Conservation (phyloP, 2,888 invertebrate species). For the Gymnoscelis rufifasciata region DNA sequence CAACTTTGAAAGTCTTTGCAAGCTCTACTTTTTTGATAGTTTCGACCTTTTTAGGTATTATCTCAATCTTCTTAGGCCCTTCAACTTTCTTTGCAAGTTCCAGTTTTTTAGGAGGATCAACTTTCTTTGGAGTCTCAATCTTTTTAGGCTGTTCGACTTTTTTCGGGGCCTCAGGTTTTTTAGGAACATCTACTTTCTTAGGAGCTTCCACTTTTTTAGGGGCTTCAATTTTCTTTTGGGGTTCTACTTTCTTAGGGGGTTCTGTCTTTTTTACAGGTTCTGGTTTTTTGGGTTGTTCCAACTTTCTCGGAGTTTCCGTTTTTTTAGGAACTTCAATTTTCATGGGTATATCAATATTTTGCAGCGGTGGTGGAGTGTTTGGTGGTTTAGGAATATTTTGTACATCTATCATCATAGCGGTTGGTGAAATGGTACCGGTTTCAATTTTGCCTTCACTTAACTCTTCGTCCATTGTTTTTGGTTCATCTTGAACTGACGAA, state of each 20-base stretch:
- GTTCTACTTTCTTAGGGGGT: constrained; percentile 24
- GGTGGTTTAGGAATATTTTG: constrained; percentile 48
- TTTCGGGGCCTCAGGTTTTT: constrained; percentile 8
- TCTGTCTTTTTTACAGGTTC: constrained; percentile 33
- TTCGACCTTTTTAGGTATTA: constrained; percentile 8
- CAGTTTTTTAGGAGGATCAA: constrained; percentile 6
- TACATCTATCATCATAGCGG: constrained; percentile 22
- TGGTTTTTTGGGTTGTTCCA: constrained; percentile 22
- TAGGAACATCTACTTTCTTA: constrained; percentile 8
- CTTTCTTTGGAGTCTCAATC: constrained; percentile 5
- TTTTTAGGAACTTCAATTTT: constrained; percentile 21
- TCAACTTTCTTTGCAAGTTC: constrained; percentile 8
- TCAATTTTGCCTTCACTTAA: constrained; percentile 39
- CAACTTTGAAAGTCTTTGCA: constrained; percentile 22
- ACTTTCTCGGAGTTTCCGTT: constrained; percentile 7
- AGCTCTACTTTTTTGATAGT: constrained; percentile 11
- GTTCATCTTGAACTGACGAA: constrained; percentile 24
- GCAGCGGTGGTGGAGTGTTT: constrained; percentile 47
- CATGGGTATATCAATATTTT: constrained; percentile 17
- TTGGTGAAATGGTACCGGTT: constrained; percentile 5
- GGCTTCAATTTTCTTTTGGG: constrained; percentile 34
- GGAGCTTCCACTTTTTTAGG: constrained; percentile 33
- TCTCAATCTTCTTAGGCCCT: constrained; percentile 5
- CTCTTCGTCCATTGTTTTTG: constrained; percentile 34
- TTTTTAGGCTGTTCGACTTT: constrained; percentile 1